A percentile compares a stretch with the other conserved stretches of the same genome.
Evolutionary conservation across 2,113 vertebrate species (phyloP).

Genomic region (Origma solitaria): DNA sequence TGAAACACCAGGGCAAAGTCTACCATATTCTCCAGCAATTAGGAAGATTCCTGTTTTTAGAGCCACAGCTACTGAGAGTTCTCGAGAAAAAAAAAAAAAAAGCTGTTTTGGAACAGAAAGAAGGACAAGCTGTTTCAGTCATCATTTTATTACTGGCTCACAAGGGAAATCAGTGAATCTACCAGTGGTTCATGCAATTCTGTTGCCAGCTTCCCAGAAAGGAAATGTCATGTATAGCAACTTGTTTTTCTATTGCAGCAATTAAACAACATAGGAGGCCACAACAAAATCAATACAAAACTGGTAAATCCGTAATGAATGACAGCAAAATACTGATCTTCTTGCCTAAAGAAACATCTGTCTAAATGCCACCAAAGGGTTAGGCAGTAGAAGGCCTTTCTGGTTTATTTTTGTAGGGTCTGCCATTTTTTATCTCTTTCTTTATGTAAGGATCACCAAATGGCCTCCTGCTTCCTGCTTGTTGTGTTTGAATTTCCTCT

Average conservation of each 20-base stretch:
- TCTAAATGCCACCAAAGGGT: not conserved
- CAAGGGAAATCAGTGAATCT: constrained; percentile 62
- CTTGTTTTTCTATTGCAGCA: constrained; percentile 70
- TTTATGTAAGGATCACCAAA: not conserved
- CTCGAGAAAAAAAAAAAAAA: not conserved
- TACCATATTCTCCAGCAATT: constrained; percentile 30
- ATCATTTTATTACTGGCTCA: constrained; percentile 26
- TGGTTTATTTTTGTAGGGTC: not conserved
- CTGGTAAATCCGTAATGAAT: constrained; percentile 70
- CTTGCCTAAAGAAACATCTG: constrained; percentile 17
- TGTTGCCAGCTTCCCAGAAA: constrained; percentile 65
- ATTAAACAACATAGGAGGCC: constrained; percentile 70
- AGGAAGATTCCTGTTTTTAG: constrained; percentile 9
- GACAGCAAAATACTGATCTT: constrained; percentile 65
- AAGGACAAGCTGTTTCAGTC: constrained; percentile 35
- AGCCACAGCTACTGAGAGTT: not conserved
- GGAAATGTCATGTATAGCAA: constrained; percentile 69
- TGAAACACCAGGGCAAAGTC: not conserved
- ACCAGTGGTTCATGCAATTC: constrained; percentile 45
- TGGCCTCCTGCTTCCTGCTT: not conserved
- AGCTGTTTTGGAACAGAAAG: constrained; percentile 34
- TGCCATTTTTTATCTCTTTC: not conserved
- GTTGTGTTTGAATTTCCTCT: not conserved
- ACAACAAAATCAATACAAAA: constrained; percentile 69
- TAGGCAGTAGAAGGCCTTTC: not conserved